Evolutionary conservation across 2,797 vertebrate species (phyloP).

Genomic region (Danio jaintianensis): DNA sequence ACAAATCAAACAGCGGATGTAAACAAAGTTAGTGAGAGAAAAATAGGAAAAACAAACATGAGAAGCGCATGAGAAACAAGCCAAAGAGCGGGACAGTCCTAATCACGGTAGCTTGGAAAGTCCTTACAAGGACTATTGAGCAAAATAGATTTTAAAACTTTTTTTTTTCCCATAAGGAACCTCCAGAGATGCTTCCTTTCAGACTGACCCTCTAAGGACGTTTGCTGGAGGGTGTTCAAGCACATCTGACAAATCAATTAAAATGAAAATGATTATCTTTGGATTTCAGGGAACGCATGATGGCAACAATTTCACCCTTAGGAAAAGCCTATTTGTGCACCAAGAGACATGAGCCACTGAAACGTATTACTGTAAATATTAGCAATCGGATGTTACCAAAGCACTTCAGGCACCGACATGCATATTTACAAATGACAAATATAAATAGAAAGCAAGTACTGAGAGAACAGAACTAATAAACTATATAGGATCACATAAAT

Average conservation of each 20-base stretch:
- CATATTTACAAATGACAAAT: background rate
- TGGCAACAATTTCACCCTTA: constrained; percentile 10
- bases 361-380: background rate
- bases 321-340: background rate
- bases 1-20: constrained; percentile 34
- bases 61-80: constrained; percentile 6
- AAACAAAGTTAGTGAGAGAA: constrained; percentile 30
- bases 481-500: too few relatives aligned
- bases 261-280: constrained; percentile 28
- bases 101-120: constrained; percentile 16
- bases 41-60: constrained; percentile 34
- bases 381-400: background rate
- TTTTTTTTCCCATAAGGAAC: constrained; percentile 59
- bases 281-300: constrained; percentile 14
- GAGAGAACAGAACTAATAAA: background rate
- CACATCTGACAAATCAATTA: constrained; percentile 47
- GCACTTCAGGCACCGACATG: background rate
- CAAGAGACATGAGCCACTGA: background rate
- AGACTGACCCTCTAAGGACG: constrained; percentile 11
- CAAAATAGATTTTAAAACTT: constrained; percentile 53
- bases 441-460: background rate
- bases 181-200: constrained; percentile 25
- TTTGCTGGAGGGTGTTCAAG: constrained; percentile 4
- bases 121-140: constrained; percentile 35
- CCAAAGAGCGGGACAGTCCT: background rate